phyloP scores from a whole-genome alignment of 2,113 vertebrate genomes.

The Chionis minor region DNA sequence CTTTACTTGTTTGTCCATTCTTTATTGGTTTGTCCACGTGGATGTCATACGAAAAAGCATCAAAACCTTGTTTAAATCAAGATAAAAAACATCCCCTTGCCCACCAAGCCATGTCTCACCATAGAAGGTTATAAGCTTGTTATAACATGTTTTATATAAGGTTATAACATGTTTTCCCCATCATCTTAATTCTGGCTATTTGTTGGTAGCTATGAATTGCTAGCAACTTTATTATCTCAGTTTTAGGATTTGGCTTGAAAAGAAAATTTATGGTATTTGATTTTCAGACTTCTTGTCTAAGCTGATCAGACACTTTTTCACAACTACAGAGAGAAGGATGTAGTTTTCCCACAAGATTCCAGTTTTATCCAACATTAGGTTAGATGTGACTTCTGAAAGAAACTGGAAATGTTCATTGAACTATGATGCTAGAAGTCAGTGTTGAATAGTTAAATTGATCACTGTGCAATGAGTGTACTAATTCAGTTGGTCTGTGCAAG shows the following conservation, averaged over 20 bases:
- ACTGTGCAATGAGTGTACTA: not conserved
- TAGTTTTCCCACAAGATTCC: not conserved
- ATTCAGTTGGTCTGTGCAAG: not conserved
- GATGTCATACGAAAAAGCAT: not conserved
- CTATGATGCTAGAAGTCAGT: not conserved
- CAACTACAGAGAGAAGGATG: not conserved
- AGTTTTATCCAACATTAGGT: not conserved
- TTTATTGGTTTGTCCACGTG: not conserved
- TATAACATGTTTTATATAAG: no score
- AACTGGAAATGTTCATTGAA: not conserved
- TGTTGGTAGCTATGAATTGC: not conserved
- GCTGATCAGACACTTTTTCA: not conserved
- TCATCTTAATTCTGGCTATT: not conserved
- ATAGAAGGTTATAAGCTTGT: no score
- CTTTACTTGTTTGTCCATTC: not conserved
- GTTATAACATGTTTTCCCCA: no score
- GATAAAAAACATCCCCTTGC: not conserved
- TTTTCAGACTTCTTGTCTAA: not conserved
- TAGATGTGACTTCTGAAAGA: not conserved
- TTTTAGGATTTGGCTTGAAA: not conserved
- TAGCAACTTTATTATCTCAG: not conserved
- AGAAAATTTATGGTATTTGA: not conserved
- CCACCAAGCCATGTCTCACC: not conserved
- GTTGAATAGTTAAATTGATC: not conserved
- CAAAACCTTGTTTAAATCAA: not conserved